Conservation (phyloP, 2,113 vertebrate genomes). For the Callocephalon fimbriatum region DNA sequence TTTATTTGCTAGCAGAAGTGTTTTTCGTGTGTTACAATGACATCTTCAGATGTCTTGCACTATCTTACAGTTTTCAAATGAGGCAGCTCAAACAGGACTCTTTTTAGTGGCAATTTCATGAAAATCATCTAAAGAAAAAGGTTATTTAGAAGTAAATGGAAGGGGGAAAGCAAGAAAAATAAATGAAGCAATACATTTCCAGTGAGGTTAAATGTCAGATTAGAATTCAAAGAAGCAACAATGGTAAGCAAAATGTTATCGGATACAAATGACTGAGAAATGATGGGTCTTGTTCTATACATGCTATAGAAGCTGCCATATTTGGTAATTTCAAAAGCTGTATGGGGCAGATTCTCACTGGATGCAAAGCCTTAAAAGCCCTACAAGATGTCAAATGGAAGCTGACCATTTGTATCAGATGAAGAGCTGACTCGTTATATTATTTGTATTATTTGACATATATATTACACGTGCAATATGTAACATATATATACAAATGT, state of each 20-base stretch:
- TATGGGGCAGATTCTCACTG: not conserved
- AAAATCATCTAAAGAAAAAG: slow-evolving; percentile 60
- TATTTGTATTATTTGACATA: not conserved
- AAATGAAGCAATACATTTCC: slow-evolving; percentile 48
- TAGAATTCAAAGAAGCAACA: slow-evolving; percentile 44
- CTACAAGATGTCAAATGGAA: not conserved
- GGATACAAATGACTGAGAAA: not conserved
- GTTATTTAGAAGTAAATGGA: slow-evolving; percentile 62
- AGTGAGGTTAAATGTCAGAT: slow-evolving; percentile 54
- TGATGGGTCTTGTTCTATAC: not conserved
- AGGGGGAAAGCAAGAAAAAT: not conserved
- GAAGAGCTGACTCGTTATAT: not conserved
- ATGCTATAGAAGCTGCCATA: not conserved
- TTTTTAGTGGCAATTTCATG: slow-evolving; percentile 68
- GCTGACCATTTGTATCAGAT: not conserved
- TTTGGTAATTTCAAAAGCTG: not conserved
- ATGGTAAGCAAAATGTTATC: not conserved
- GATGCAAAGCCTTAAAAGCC: not conserved
- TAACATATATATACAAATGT: not conserved
- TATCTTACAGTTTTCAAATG: slow-evolving; percentile 56
- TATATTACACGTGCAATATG: not conserved
- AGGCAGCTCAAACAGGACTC: slow-evolving; percentile 44
- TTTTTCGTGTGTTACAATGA: slow-evolving; percentile 65
- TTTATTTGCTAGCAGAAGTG: slow-evolving; percentile 60
- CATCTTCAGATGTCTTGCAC: slow-evolving; percentile 60